phyloP scores from a whole-genome alignment of 2,888 invertebrate species.

The Lordiphosa fenestrarum region DNA sequence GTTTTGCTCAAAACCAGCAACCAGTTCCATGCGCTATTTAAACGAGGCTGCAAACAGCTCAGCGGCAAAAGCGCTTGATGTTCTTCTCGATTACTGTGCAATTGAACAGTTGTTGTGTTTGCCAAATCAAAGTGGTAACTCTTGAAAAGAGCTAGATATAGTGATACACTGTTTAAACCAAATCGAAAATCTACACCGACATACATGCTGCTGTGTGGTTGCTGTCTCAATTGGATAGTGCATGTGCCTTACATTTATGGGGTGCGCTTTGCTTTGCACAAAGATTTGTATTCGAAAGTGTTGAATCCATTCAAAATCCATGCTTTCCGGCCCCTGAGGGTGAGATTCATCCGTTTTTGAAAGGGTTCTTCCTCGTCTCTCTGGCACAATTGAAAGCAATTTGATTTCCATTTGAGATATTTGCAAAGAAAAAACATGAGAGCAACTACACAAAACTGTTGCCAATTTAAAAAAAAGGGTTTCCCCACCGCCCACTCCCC shows the following conservation, averaged over 20 bases:
- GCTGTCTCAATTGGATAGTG: neutral
- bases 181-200: neutral
- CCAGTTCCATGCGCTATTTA: no score
- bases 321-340: neutral
- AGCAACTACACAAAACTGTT: conserved; percentile 44
- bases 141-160: no score
- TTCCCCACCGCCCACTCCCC: conserved; percentile 6
- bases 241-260: neutral
- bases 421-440: conserved; percentile 16
- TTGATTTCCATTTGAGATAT: conserved; percentile 67
- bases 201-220: neutral
- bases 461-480: conserved; percentile 33
- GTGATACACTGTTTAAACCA: no score
- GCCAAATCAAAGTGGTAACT: no score
- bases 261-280: neutral
- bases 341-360: conserved; percentile 15
- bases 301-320: conserved; percentile 1
- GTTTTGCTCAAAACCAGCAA: no score
- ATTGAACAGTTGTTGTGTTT: no score
- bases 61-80: no score
- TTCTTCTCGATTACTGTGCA: no score
- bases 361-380: conserved; percentile 15
- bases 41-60: no score
- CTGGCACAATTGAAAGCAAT: conserved; percentile 46
- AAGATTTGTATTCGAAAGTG: neutral